phyloP scores from a whole-genome alignment of 2,113 vertebrate genomes.

The Pteruthius melanotis region DNA sequence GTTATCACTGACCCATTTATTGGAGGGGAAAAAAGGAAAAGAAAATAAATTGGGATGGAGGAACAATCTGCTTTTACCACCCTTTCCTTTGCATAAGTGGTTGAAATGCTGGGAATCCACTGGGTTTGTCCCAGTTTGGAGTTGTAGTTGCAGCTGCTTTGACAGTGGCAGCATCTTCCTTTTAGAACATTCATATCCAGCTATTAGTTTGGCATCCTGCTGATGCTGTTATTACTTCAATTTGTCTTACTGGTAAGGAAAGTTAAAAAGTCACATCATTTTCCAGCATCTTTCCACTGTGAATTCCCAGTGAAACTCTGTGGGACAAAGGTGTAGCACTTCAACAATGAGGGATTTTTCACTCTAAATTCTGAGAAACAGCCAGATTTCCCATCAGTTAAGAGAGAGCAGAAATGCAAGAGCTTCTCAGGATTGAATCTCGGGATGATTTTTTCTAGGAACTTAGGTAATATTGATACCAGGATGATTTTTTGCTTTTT shows the following conservation, averaged over 20 bases:
- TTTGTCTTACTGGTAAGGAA: background rate
- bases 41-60: background rate
- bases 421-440: background rate
- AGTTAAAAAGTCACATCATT: background rate
- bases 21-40: background rate
- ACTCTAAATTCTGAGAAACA: background rate
- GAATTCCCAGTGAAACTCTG: background rate
- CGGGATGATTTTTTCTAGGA: background rate
- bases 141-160: background rate
- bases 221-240: background rate
- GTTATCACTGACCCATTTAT: background rate
- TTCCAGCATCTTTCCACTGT: background rate
- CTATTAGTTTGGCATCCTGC: background rate
- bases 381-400: background rate
- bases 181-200: background rate
- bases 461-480: too few species aligned
- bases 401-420: background rate
- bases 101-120: background rate
- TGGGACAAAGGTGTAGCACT: background rate
- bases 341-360: background rate
- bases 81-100: background rate
- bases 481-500: too few species aligned
- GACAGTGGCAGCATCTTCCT: background rate
- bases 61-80: background rate
- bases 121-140: background rate